phyloP scores from a whole-genome alignment of 2,113 vertebrate species.

The Chionis minor region DNA sequence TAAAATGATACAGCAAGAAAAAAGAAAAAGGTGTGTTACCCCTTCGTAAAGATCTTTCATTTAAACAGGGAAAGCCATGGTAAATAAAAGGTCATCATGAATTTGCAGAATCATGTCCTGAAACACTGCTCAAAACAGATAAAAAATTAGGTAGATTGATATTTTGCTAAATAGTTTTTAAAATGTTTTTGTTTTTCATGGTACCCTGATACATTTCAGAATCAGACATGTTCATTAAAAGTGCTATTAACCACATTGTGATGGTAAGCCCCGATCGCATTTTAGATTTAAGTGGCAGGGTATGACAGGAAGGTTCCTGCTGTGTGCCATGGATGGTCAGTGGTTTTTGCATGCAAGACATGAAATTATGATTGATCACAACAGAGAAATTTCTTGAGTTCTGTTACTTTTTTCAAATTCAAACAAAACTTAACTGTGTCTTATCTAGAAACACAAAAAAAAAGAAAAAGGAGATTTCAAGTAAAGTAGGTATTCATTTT shows the following conservation, averaged over 20 bases:
- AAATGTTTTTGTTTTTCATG: background rate
- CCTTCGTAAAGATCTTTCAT: background rate
- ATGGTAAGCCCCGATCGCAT: fast-evolving
- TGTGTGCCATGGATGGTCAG: background rate
- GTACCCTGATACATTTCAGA: background rate
- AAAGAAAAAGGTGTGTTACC: fast-evolving
- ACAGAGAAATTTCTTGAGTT: background rate
- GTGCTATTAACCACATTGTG: background rate
- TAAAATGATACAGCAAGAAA: background rate
- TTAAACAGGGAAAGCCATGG: background rate
- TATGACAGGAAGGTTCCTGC: background rate
- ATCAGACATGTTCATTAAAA: background rate
- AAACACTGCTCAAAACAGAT: background rate
- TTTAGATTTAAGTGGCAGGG: background rate
- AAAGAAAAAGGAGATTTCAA: background rate
- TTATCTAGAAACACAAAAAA: background rate
- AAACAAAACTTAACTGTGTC: background rate
- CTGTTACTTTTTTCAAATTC: background rate
- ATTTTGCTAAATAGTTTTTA: background rate
- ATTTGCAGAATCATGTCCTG: background rate
- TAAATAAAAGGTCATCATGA: background rate
- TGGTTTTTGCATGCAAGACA: background rate
- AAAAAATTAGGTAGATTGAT: background rate
- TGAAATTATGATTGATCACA: background rate
- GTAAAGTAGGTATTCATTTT: background rate